These are phyloP conservation scores for Nomada goodeniana DNA, from an alignment of 2,888 invertebrate genomes.

Conservation along the genomic window DNA sequence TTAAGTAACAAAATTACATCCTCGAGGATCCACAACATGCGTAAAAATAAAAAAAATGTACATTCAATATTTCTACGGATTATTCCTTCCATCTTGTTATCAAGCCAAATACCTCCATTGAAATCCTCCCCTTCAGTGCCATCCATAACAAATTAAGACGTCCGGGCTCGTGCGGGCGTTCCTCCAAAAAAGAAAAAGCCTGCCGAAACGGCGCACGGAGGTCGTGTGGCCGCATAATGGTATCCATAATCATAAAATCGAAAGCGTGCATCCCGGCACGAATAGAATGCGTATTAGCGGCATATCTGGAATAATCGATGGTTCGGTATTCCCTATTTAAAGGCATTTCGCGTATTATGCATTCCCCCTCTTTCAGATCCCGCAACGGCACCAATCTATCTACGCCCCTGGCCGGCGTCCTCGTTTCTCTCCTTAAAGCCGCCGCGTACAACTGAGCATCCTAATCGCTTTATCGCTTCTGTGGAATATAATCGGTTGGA, in stretches of 20 bases:
- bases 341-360: conserved; percentile 72
- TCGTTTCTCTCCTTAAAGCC: conserved; percentile 61
- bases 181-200: no score
- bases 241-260: conserved; percentile 51
- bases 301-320: conserved; percentile 77
- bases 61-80: no score
- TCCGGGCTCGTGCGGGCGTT: no score
- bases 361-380: conserved; percentile 56
- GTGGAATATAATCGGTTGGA: conserved; percentile 66
- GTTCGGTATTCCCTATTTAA: conserved; percentile 72
- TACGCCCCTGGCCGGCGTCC: conserved; percentile 41
- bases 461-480: conserved; percentile 72
- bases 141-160: no score
- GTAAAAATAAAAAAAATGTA: no score
- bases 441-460: conserved; percentile 68
- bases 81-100: no score
- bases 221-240: conserved; percentile 18
- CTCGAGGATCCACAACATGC: no score
- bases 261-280: conserved; percentile 43
- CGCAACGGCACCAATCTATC: conserved; percentile 48
- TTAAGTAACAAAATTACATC: no score
- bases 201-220: no score
- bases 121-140: no score
- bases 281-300: conserved; percentile 75
- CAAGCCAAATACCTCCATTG: no score